These are phyloP conservation scores for Miopithecus talapoin DNA, from an alignment of 2,797 vertebrate species.

Conservation along the genomic window DNA sequence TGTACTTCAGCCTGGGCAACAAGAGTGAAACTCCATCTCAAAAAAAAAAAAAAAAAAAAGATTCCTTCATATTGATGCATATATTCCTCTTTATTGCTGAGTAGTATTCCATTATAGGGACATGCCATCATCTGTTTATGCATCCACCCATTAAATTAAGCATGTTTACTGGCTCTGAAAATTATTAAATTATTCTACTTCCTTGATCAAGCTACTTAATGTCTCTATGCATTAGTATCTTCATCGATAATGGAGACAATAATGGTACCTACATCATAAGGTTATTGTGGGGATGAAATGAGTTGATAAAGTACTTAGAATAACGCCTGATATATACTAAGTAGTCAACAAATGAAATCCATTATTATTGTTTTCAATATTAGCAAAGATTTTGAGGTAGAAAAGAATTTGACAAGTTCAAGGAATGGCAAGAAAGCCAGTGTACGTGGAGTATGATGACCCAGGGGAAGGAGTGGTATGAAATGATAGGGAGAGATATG, in stretches of 20 bases:
- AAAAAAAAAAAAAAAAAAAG: background rate
- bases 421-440: background rate
- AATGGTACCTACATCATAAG: background rate
- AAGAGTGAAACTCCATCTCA: background rate
- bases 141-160: background rate
- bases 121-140: background rate
- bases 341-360: background rate
- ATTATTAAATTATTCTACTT: background rate
- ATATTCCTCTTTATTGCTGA: background rate
- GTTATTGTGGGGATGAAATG: background rate
- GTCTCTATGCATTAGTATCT: background rate
- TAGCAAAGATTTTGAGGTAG: conserved; percentile 20
- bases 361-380: background rate
- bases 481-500: background rate
- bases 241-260: background rate
- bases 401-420: conserved; percentile 18
- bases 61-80: background rate
- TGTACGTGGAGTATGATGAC: background rate
- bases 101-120: background rate
- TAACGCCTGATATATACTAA: background rate
- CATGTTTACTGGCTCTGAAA: background rate
- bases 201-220: background rate
- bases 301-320: background rate
- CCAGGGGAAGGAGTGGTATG: background rate
- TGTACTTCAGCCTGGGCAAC: background rate